Evolutionary conservation across 1,140 invertebrate genomes (phyloP).

Genomic region (Drosophila sp.): DNA sequence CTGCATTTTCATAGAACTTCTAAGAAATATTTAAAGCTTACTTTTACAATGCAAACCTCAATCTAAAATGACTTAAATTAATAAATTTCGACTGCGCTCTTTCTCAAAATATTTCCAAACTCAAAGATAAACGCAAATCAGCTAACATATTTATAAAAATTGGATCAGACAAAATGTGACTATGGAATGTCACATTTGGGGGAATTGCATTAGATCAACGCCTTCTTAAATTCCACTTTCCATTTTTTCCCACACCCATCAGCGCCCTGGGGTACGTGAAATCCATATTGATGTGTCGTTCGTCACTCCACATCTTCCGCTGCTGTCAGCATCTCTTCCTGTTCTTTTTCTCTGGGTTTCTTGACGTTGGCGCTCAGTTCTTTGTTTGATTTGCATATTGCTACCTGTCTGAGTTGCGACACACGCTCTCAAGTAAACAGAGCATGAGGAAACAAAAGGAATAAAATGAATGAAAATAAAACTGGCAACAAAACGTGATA

Average conservation of each 20-base stretch:
- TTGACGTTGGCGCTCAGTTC: conserved; percentile 30
- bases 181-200: conserved; percentile 38
- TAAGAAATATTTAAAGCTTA: too few species aligned
- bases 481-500: conserved; percentile 64
- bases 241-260: too few species aligned
- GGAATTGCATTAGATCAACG: conserved; percentile 62
- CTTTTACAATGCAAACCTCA: too few species aligned
- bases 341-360: conserved; percentile 18
- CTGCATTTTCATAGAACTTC: too few species aligned
- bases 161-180: conserved; percentile 28
- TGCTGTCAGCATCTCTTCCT: conserved; percentile 21
- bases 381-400: conserved; percentile 80
- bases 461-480: conserved; percentile 23
- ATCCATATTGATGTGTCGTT: conserved; percentile 51
- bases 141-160: conserved; percentile 41
- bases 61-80: too few species aligned
- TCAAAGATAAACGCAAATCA: conserved; percentile 12
- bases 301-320: conserved; percentile 10
- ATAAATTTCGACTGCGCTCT: too few species aligned
- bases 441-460: conserved; percentile 16
- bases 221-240: conserved; percentile 19
- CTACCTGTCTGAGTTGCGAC: conserved; percentile 65
- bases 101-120: neutral
- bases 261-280: conserved; percentile 58
- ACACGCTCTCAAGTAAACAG: conserved; percentile 54